Percentiles rank a stretch among this genome's conserved stretches.
Evolutionary conservation across 2,888 invertebrate genomes (phyloP).

Genomic region (Quadriops clusia): DNA sequence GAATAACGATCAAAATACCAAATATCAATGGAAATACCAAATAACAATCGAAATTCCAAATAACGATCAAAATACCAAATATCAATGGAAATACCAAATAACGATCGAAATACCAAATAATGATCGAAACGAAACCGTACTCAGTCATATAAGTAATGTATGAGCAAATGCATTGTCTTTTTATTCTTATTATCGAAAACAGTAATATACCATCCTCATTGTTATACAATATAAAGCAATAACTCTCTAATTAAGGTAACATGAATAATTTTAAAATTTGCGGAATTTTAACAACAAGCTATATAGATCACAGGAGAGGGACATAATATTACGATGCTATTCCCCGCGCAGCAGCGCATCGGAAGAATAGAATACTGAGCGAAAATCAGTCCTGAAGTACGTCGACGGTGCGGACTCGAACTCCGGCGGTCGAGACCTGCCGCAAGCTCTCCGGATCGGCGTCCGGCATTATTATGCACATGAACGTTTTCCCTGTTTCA

Average conservation of each 20-base stretch:
- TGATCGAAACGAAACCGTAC: too few species aligned
- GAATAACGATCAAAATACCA: constrained; percentile 1
- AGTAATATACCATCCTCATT: too few species aligned
- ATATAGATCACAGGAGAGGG: constrained; percentile 32
- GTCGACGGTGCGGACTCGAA: constrained; percentile 32
- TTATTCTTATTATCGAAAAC: too few species aligned
- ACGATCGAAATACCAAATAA: constrained; percentile 2
- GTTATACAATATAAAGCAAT: too few species aligned
- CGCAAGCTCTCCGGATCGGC: constrained; percentile 48
- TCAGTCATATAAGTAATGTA: too few species aligned
- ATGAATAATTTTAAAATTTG: constrained; percentile 28
- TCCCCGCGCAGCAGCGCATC: not conserved
- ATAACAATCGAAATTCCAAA: not conserved
- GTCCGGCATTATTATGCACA: constrained; percentile 87
- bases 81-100: too few species aligned
- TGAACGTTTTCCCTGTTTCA: constrained; percentile 69
- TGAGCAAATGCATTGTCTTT: too few species aligned
- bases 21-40: constrained; percentile 3
- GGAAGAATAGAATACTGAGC: constrained; percentile 1
- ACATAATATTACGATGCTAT: constrained; percentile 8
- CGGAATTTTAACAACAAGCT: constrained; percentile 32
- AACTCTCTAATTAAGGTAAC: too few species aligned
- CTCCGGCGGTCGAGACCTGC: constrained; percentile 31
- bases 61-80: not conserved
- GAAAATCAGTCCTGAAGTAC: constrained; percentile 25